Evolutionary conservation across 2,888 invertebrate species (phyloP), one percentile per base, ranked within the genome.

Genomic region (Orthosia incerta): DNA sequence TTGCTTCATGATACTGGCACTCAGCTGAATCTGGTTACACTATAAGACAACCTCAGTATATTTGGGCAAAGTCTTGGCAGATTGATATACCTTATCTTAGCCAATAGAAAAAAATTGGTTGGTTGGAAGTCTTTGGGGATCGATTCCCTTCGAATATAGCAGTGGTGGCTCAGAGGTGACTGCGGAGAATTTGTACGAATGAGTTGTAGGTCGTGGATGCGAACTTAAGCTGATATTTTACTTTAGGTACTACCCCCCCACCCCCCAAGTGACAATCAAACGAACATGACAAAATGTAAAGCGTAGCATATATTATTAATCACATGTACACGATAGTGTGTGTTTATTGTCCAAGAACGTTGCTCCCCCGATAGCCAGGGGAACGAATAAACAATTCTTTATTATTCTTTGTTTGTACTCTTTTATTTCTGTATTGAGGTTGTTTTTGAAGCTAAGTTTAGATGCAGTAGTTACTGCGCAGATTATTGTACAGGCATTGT

Each of bases 321-420:
- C 50, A 84, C 56, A 71, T 70, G 51, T 50, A 46, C n/a, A 61
- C n/a, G 86, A 83, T 85, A 82, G 63, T 48, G 45, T 12, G 45
- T 85, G 73, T 86, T 83, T 85, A 83, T 71, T 71, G 57, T 65
- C n/a, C 1, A 20, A 73, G 83, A 64, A 57, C 83, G n/a, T 87
- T 86, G 86, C 87, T 74, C 87, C 76, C 64, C 11, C 61, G 70
- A 77, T 72, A 75, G 45, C 60, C 48, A 9, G 61, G 13, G 57
- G 0, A 26, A 51, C 20, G 46, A 39, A 73, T 75, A 75, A 84
- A 79, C 79, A 84, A 78, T 71, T 79, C 68, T 79, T 74, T 75
- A 85, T 63, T 66, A 72, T 74, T 80, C 78, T 86, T 83, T 82
- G 80, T 83, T 79, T 16, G n/a, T 23, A 56, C 26, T 63, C 69